phyloP scores from a whole-genome alignment of 2,113 vertebrate genomes.

The Galemys pyrenaicus region DNA sequence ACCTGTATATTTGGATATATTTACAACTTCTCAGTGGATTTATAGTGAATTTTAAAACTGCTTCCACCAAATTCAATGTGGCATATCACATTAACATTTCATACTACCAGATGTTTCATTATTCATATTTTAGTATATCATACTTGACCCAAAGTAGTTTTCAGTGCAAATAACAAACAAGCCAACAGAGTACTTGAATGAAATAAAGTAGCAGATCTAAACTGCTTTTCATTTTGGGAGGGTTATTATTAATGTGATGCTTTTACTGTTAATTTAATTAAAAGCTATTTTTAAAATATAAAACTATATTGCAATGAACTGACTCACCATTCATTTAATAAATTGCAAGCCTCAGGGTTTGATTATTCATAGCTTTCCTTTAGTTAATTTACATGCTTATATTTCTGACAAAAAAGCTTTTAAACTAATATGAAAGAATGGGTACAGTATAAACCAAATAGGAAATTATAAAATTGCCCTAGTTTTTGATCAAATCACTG shows the following conservation, averaged over 20 bases:
- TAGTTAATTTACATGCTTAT: constrained; percentile 84
- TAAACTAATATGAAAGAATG: constrained; percentile 78
- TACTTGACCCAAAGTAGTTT: constrained; percentile 77
- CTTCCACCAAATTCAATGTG: constrained; percentile 74
- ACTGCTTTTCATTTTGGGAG: constrained; percentile 52
- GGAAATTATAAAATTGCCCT: constrained; percentile 56
- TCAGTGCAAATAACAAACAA: constrained; percentile 75
- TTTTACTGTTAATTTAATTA: constrained; percentile 85
- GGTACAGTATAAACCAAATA: constrained; percentile 69
- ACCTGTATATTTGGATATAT: not conserved
- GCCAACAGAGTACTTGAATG: constrained; percentile 26
- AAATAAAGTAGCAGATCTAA: constrained; percentile 67
- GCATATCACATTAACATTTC: constrained; percentile 78
- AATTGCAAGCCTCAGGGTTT: constrained; percentile 82
- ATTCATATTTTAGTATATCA: constrained; percentile 77
- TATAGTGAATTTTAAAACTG: constrained; percentile 69
- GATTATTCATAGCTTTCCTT: constrained; percentile 80
- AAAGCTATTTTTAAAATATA: constrained; percentile 82
- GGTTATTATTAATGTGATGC: constrained; percentile 79
- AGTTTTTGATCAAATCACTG: constrained; percentile 3
- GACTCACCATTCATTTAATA: constrained; percentile 83
- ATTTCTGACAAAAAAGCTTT: constrained; percentile 83
- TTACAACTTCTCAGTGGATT: constrained; percentile 51
- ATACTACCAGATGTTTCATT: constrained; percentile 80
- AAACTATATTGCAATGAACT: constrained; percentile 78